phyloP scores from a whole-genome alignment of 1,140 invertebrate genomes.

The Leptonema lineaticorne region DNA sequence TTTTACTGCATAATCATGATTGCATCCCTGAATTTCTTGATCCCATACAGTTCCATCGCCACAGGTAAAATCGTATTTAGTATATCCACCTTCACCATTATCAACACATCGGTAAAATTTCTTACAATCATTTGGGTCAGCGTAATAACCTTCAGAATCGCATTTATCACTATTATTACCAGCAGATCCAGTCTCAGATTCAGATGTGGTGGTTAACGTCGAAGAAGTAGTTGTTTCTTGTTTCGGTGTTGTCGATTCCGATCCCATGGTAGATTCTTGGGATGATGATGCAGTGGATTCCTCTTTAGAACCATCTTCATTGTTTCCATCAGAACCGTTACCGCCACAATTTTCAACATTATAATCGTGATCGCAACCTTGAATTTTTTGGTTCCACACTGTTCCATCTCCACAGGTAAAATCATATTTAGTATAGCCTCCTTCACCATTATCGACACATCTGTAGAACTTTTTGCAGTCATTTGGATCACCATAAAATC shows the following conservation, averaged over 20 bases:
- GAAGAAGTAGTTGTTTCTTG: conserved; percentile 20
- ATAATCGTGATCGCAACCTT: conserved; percentile 45
- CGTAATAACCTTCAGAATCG: conserved; percentile 56
- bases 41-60: conserved; percentile 58
- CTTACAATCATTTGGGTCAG: conserved; percentile 43
- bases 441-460: conserved; percentile 60
- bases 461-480: conserved; percentile 59
- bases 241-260: conserved; percentile 9
- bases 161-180: conserved; percentile 42
- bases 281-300: conserved; percentile 27
- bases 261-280: not conserved
- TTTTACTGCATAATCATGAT: conserved; percentile 44
- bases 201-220: conserved; percentile 28
- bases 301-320: conserved; percentile 26
- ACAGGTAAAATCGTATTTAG: conserved; percentile 61
- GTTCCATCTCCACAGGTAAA: conserved; percentile 61
- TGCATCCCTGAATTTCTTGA: conserved; percentile 42
- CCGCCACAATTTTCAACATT: conserved; percentile 38
- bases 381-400: conserved; percentile 49
- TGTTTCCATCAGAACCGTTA: conserved; percentile 29
- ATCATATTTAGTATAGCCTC: conserved; percentile 57
- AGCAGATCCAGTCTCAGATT: conserved; percentile 34
- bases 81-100: conserved; percentile 56
- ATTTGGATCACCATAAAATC: conserved; percentile 51
- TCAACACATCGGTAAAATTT: conserved; percentile 66